A percentile compares a stretch with the other conserved stretches of the same genome.
Evolutionary conservation across 2,888 invertebrate genomes (phyloP).

Genomic region (Cacoxenus indagator): DNA sequence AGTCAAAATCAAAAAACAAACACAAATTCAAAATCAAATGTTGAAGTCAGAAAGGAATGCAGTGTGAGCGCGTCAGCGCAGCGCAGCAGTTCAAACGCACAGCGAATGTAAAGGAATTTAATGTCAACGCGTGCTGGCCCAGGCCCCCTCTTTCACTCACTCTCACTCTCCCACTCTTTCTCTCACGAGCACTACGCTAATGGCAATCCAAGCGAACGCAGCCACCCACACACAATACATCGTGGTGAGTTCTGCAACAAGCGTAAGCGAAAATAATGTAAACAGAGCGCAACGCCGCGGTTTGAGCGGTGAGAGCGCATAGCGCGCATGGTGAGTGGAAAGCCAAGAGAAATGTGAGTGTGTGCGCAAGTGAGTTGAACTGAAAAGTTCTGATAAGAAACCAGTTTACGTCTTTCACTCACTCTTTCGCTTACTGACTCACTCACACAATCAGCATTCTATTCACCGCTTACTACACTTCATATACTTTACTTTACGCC

Average conservation of each 20-base stretch:
- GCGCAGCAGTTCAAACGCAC: background rate
- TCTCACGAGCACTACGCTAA: too few species aligned
- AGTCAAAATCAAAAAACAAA: background rate
- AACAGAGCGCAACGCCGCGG: constrained; percentile 37
- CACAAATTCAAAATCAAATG: background rate
- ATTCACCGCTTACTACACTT: background rate
- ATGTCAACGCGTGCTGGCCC: background rate
- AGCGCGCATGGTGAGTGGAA: background rate
- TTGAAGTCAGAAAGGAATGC: background rate
- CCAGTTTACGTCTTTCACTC: too few species aligned
- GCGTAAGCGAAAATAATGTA: constrained; percentile 41
- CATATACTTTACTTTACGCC: background rate
- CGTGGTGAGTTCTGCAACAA: background rate
- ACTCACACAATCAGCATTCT: background rate
- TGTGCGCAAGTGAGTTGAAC: too few species aligned
- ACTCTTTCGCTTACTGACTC: too few species aligned
- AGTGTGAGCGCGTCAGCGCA: background rate
- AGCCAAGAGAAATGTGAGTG: background rate
- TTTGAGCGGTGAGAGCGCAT: background rate
- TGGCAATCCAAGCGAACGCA: background rate
- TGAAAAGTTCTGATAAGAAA: too few species aligned
- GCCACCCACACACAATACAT: background rate
- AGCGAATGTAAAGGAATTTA: background rate
- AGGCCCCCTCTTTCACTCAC: background rate
- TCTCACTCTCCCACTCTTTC: background rate